These are phyloP conservation scores for Dryas iulia DNA, from an alignment of 1,140 invertebrate genomes.

Conservation along the genomic window DNA sequence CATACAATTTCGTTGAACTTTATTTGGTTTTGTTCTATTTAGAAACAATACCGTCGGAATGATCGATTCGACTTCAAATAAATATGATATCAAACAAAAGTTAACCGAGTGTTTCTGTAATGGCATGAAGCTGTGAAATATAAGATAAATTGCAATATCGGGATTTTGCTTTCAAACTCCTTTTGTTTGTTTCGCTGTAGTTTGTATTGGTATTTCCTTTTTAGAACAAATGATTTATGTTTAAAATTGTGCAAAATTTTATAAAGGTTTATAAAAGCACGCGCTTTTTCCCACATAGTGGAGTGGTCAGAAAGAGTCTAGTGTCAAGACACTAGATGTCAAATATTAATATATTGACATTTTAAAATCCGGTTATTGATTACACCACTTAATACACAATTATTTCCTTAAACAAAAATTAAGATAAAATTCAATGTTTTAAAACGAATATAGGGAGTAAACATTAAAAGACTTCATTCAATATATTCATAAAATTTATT, in stretches of 20 bases:
- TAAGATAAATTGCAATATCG: not conserved
- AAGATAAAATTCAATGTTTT: too few relatives aligned
- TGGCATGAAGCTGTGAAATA: not conserved
- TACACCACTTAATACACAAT: too few relatives aligned
- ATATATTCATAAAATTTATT: slow-evolving; percentile 23
- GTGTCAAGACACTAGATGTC: too few relatives aligned
- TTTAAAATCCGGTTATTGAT: too few relatives aligned
- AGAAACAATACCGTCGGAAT: not conserved
- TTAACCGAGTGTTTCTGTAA: not conserved
- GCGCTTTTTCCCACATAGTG: too few relatives aligned
- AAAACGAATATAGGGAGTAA: not conserved
- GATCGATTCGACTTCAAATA: not conserved
- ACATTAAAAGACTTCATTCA: not conserved
- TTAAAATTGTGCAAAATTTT: too few relatives aligned
- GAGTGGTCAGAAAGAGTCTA: too few relatives aligned
- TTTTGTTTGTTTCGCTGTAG: not conserved
- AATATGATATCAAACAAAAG: not conserved
- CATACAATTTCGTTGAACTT: too few relatives aligned
- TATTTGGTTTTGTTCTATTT: not conserved
- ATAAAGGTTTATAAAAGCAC: too few relatives aligned
- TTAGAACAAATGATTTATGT: not conserved
- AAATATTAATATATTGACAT: too few relatives aligned
- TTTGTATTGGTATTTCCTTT: not conserved
- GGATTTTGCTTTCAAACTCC: not conserved
- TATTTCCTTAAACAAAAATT: too few relatives aligned